Evolutionary conservation across 2,888 invertebrate species (phyloP).

Genomic region (Polylopha cassiicola): DNA sequence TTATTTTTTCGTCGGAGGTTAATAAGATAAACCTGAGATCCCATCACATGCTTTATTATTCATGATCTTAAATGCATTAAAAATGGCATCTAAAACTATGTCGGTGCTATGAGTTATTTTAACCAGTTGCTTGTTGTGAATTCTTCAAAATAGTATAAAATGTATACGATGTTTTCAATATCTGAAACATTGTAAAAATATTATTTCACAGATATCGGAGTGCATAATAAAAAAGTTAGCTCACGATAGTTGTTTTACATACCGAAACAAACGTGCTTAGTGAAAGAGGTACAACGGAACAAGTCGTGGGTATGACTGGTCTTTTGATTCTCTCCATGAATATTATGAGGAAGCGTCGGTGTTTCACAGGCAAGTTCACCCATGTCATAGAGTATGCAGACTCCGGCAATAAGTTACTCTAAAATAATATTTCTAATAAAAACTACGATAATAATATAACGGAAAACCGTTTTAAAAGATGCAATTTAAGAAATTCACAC

Average conservation of each 20-base stretch:
- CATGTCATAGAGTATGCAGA: constrained; percentile 49
- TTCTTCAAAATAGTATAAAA: constrained; percentile 45
- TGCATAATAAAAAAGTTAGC: neutral
- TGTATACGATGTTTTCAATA: constrained; percentile 41
- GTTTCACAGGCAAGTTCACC: constrained; percentile 33
- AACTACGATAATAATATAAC: neutral
- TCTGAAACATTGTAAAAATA: constrained; percentile 33
- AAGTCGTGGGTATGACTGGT: constrained; percentile 56
- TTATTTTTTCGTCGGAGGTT: too few species aligned
- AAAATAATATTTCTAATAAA: neutral
- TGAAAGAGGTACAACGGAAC: constrained; percentile 57
- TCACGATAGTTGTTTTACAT: constrained; percentile 10
- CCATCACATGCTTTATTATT: too few species aligned
- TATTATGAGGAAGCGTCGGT: constrained; percentile 42
- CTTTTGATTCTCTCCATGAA: constrained; percentile 63
- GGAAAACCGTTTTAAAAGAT: too few species aligned
- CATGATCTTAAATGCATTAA: too few species aligned
- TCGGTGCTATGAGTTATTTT: too few species aligned
- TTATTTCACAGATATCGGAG: neutral
- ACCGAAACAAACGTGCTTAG: constrained; percentile 60
- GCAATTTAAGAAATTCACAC: too few species aligned
- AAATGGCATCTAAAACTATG: too few species aligned
- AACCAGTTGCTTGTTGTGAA: constrained; percentile 20
- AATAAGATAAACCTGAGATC: too few species aligned
- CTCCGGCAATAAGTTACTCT: constrained; percentile 38